Base-by-base conservation (phyloP, 1,140 invertebrate genomes). In the Scaptodrosophila lebanonensis region DNA sequence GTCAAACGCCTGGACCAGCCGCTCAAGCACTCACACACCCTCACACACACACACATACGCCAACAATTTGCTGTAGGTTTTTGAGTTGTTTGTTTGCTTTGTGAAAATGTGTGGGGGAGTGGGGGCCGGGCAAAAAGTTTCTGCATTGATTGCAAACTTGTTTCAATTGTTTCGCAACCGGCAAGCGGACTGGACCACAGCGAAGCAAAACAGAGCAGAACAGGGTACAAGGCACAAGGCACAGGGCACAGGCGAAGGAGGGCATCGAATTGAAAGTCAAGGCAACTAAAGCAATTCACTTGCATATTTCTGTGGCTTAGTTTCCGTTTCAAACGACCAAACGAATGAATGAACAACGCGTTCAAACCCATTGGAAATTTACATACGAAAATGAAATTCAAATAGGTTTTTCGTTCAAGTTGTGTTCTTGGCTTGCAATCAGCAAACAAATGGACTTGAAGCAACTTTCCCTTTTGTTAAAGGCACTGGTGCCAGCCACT, bases 361-460 rank as follows among this genome's bases (percentile, higher is more conserved):
- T 75, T 56, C 76, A 77, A 79, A 72, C 68, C 69, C 66, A 82
- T 79, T 68, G 64, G 69, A 73, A 79, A 79, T 79, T 79, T 79
- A 68, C 73, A 79, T 79, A 79, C 65, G 60, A 79, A 79, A 79
- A 76, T 76, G 66, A 76, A 76, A 79, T 73, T 79, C 73, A 79
- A 79, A 79, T 79, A 59, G 64, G 73, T 65, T 79, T 67, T 39
- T 43, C 57, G 70, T 67, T 76, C 67, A 50, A n/a, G n/a, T n/a
- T n/a, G n/a, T n/a, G n/a, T n/a, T n/a, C n/a, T n/a, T n/a, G n/a
- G n/a, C n/a, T n/a, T n/a, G n/a, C n/a, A n/a, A n/a, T n/a, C n/a
- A n/a, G n/a, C n/a, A n/a, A n/a, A n/a, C n/a, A n/a, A n/a, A n/a
- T n/a, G n/a, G n/a, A n/a, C n/a, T n/a, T n/a, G n/a, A n/a, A n/a